Percentiles rank a stretch among this genome's conserved stretches.
These are phyloP conservation scores for Indicator maculatus DNA, from an alignment of 2,113 vertebrate species.

Conservation along the genomic window DNA sequence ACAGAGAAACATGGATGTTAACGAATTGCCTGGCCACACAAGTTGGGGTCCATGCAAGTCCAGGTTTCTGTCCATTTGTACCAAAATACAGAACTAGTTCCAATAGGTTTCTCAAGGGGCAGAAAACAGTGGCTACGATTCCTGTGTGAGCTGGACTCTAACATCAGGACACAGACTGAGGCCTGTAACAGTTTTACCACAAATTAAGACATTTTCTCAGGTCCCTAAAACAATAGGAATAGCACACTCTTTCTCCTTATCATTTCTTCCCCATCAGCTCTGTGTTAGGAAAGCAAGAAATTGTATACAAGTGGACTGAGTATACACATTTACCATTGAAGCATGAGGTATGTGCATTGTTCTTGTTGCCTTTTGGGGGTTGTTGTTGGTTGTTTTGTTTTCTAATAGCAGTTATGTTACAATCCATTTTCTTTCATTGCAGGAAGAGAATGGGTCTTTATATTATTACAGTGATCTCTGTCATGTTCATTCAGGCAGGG, in stretches of 20 bases:
- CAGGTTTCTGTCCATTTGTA: not conserved
- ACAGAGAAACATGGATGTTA: not conserved
- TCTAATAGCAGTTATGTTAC: not conserved
- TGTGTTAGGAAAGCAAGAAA: not conserved
- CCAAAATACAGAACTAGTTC: not conserved
- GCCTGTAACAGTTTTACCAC: not conserved
- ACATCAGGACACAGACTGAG: not conserved
- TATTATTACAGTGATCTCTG: not conserved
- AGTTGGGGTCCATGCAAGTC: not conserved
- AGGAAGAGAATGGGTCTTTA: not conserved
- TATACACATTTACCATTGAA: not conserved
- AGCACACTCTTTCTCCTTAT: not conserved
- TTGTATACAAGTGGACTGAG: not conserved
- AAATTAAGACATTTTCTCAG: not conserved
- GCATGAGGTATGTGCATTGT: not conserved
- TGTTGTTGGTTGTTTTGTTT: not conserved
- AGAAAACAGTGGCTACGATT: not conserved
- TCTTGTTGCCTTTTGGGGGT: not conserved
- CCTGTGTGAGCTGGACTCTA: not conserved
- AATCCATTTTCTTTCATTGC: not conserved
- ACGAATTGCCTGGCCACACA: not conserved
- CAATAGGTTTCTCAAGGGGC: not conserved
- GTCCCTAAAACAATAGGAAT: not conserved
- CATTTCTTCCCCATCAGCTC: not conserved
- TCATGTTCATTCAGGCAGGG: slow-evolving; percentile 73